Evolutionary conservation across 2,888 invertebrate species (phyloP), one percentile per base, ranked within the genome.

Genomic region (Hydriomena furcata): DNA sequence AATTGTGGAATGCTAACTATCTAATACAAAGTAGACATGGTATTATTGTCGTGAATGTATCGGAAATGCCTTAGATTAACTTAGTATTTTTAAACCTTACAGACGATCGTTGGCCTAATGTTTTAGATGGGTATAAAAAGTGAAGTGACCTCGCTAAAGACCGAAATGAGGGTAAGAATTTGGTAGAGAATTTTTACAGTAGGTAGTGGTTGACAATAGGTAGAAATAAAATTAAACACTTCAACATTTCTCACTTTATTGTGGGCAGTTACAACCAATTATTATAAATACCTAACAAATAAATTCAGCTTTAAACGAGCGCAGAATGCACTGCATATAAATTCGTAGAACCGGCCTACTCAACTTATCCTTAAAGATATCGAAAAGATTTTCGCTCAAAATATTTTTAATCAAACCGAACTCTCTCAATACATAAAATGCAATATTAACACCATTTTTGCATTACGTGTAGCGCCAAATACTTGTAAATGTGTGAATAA

Each of bases 391-490:
- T 73, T 76, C 66, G 60, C 61, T 61, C 61, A 67, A 66, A 69
- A 72, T 76, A 80, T 76, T 82, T 81, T 84, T 79, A 82, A 84
- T 82, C 79, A 82, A 75, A 69, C 66, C 64, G 65, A 64, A 66
- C 68, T 74, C 73, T 75, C 71, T 70, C 67, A 70, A 72, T 66
- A 65, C 73, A 83, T 84, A 84, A 84, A 84, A 77, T 79, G 74
- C 72, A 73, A 73, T 79, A 79, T 82, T 83, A 84, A 86, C 85
- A 84, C 82, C 79, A 78, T 79, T 82, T 74, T 66, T 79, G 77
- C 82, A 84, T 85, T 84, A 82, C 78, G 73, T 66, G 73, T 72
- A 71, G 68, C 61, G 71, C 76, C 77, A 70, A 83, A 81, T 81
- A 75, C 69, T 66, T 65, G 71, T 68, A 69, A 79, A 79, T 68